A percentile compares a stretch with the other conserved stretches of the same genome.
Conservation (phyloP, 1,140 invertebrate genomes). For the Drosophila bipectinata region DNA sequence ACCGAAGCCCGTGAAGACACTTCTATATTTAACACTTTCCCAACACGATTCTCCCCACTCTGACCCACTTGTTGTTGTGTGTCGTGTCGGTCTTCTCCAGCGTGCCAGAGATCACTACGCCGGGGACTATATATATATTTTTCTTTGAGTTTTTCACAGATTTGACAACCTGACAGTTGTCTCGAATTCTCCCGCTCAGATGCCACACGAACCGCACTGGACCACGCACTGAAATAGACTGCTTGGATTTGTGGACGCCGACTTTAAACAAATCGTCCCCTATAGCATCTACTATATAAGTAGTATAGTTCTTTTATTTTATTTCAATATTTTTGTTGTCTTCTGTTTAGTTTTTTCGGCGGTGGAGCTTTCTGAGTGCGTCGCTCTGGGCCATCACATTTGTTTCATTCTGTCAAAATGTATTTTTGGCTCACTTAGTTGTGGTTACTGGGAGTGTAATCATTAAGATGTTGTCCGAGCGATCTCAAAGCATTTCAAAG, state of each 20-base stretch:
- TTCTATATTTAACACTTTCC: conserved; percentile 45
- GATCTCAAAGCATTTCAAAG: not conserved
- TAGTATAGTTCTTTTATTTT: conserved; percentile 35
- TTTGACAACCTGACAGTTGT: conserved; percentile 75
- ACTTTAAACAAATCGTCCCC: conserved; percentile 23
- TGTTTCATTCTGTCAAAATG: conserved; percentile 60
- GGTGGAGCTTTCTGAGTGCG: conserved; percentile 34
- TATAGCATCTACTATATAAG: conserved; percentile 9
- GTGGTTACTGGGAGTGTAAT: conserved; percentile 21
- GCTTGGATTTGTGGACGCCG: conserved; percentile 42
- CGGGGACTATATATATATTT: conserved; percentile 34
- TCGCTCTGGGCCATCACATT: conserved; percentile 36
- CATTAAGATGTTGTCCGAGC: not conserved
- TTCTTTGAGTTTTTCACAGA: conserved; percentile 45
- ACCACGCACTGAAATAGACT: conserved; percentile 83
- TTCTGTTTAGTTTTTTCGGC: conserved; percentile 14
- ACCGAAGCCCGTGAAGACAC: conserved; percentile 21
- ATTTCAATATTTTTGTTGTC: conserved; percentile 31
- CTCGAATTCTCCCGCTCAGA: conserved; percentile 11
- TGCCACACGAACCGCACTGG: conserved; percentile 67
- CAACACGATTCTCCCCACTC: conserved; percentile 38
- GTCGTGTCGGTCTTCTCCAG: conserved; percentile 49
- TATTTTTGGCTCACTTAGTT: conserved; percentile 32
- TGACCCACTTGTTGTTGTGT: conserved; percentile 54
- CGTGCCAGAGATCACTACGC: conserved; percentile 24